Conservation (phyloP, 2,797 vertebrate genomes). For the Apogon talboti region DNA sequence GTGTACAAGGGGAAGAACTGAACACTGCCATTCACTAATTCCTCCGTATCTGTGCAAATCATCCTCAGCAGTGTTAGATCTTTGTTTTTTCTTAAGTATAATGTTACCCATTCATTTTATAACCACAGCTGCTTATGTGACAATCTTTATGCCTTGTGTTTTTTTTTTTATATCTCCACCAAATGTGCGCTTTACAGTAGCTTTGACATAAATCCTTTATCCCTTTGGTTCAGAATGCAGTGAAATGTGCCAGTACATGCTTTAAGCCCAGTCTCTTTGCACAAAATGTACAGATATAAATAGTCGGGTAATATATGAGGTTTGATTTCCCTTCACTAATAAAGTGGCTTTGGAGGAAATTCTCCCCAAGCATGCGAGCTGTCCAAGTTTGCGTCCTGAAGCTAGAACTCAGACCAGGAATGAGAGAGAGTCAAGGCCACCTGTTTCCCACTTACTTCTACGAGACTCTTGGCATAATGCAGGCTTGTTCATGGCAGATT, state of each 20-base stretch:
- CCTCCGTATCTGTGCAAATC: too few relatives aligned
- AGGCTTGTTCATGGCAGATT: slow-evolving; percentile 83
- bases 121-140: too few relatives aligned
- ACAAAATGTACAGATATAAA: slow-evolving; percentile 44
- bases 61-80: too few relatives aligned
- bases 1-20: not conserved
- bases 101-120: too few relatives aligned
- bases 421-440: slow-evolving; percentile 73
- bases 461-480: slow-evolving; percentile 78
- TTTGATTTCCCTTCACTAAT: slow-evolving; percentile 64
- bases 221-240: slow-evolving; percentile 12
- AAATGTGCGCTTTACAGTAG: slow-evolving; percentile 1
- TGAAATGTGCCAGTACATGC: slow-evolving; percentile 18
- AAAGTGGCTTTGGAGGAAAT: slow-evolving; percentile 57
- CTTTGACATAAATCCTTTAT: not conserved
- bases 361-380: slow-evolving; percentile 55
- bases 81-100: too few relatives aligned
- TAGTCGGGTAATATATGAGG: slow-evolving; percentile 49
- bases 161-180: too few relatives aligned
- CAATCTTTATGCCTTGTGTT: too few relatives aligned
- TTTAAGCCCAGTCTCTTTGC: slow-evolving; percentile 15
- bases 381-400: slow-evolving; percentile 63
- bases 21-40: not conserved
- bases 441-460: slow-evolving; percentile 82
- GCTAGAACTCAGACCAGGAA: slow-evolving; percentile 48